A percentile compares a stretch with the other conserved stretches of the same genome.
phyloP scores from a whole-genome alignment of 2,888 invertebrate species.

The Lasiommata megera region DNA sequence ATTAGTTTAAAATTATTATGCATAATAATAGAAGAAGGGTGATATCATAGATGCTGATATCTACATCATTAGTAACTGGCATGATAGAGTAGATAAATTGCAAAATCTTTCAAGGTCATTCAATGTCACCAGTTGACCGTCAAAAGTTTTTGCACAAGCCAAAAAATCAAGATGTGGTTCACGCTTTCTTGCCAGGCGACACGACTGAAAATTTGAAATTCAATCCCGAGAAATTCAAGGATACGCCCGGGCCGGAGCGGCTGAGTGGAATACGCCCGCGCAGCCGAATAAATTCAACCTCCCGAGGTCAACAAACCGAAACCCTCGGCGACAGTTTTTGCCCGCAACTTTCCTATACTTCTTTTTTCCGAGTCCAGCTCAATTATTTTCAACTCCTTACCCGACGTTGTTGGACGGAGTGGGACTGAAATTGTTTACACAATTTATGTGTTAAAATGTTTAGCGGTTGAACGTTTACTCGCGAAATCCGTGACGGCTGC shows the following conservation, averaged over 20 bases:
- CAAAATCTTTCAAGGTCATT: conserved; percentile 6
- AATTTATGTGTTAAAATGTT: conserved; percentile 62
- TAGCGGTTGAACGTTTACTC: conserved; percentile 41
- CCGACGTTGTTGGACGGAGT: conserved; percentile 46
- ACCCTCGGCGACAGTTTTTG: conserved; percentile 71
- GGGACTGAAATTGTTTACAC: conserved; percentile 55
- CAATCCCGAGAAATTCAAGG: conserved; percentile 69
- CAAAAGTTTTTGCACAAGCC: conserved; percentile 17
- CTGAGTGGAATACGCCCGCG: conserved; percentile 43
- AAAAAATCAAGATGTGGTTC: conserved; percentile 45
- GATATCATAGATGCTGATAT: too few species aligned
- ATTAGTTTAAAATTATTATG: too few species aligned
- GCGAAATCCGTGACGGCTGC: conserved; percentile 20
- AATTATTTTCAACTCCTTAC: conserved; percentile 77
- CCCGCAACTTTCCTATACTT: conserved; percentile 63
- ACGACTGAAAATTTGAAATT: conserved; percentile 78
- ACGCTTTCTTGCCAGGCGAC: conserved; percentile 60
- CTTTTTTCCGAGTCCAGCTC: conserved; percentile 60
- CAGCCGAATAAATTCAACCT: conserved; percentile 61
- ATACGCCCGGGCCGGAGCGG: conserved; percentile 41
- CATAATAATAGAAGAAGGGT: too few species aligned
- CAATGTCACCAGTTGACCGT: conserved; percentile 19
- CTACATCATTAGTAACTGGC: not conserved
- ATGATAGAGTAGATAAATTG: not conserved
- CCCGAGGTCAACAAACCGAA: conserved; percentile 61